A percentile compares a stretch with the other conserved stretches of the same genome.
These are phyloP conservation scores for Cheiracanthium punctorium DNA, from an alignment of 2,888 invertebrate genomes.

Conservation along the genomic window DNA sequence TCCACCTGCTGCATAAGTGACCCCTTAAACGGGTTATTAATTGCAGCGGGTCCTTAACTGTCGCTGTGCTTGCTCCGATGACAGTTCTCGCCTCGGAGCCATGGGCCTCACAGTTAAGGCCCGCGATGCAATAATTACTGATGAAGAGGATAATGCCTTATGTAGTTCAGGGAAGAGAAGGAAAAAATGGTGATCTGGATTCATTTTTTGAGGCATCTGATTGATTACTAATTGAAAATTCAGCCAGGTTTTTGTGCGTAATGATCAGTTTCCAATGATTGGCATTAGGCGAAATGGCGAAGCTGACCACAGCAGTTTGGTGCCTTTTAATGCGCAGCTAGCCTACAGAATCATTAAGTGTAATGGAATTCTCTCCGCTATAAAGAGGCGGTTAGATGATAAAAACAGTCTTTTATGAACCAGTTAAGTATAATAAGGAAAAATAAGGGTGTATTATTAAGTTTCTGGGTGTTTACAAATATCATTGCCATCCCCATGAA, in stretches of 20 bases:
- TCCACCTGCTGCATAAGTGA: slow-evolving; percentile 61
- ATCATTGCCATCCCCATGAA: too few species aligned
- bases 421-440: too few species aligned
- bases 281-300: background rate
- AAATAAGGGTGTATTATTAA: too few species aligned
- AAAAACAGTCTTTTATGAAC: too few species aligned
- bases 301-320: background rate
- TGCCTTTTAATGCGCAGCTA: too few species aligned
- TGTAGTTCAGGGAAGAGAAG: background rate
- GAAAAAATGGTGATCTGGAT: background rate
- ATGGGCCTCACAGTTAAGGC: slow-evolving; percentile 37
- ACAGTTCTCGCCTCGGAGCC: slow-evolving; percentile 51
- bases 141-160: background rate
- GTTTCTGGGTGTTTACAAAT: too few species aligned
- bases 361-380: too few species aligned
- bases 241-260: background rate
- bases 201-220: background rate
- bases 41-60: slow-evolving; percentile 48
- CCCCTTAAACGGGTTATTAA: slow-evolving; percentile 67
- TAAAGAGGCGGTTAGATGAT: too few species aligned
- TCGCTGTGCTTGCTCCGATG: slow-evolving; percentile 60
- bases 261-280: background rate
- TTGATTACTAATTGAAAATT: background rate
- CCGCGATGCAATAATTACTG: slow-evolving; percentile 29
- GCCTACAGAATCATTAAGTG: too few species aligned